A percentile compares a stretch with the other conserved stretches of the same genome.
Evolutionary conservation across 2,888 invertebrate species (phyloP).

Genomic region (Caenorhabditis imperialis): DNA sequence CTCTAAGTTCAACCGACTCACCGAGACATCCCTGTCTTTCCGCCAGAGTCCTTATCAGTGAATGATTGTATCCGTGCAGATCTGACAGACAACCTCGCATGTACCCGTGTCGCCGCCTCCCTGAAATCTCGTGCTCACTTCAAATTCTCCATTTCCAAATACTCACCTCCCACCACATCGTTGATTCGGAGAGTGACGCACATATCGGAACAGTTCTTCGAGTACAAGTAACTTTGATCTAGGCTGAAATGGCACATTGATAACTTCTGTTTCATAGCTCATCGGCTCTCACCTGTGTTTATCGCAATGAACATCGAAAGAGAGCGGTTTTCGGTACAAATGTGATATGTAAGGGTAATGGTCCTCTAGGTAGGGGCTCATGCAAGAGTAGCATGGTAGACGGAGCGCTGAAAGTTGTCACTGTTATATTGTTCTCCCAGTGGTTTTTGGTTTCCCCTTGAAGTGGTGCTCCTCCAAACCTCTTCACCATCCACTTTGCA

Average conservation of each 20-base stretch:
- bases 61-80: constrained; percentile 66
- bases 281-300: constrained; percentile 58
- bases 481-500: constrained; percentile 28
- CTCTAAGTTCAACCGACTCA: constrained; percentile 32
- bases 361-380: constrained; percentile 76
- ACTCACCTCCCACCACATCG: constrained; percentile 76
- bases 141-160: constrained; percentile 1
- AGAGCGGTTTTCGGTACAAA: constrained; percentile 73
- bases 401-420: constrained; percentile 65
- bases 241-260: constrained; percentile 61
- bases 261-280: background rate
- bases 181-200: constrained; percentile 76
- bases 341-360: constrained; percentile 74
- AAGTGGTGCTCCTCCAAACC: constrained; percentile 15
- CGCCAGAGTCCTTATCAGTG: constrained; percentile 53
- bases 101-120: constrained; percentile 73
- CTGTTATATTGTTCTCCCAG: background rate
- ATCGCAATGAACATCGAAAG: constrained; percentile 76
- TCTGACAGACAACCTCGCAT: constrained; percentile 77
- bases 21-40: constrained; percentile 62
- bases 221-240: constrained; percentile 68
- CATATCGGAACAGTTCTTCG: constrained; percentile 77
- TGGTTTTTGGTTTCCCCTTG: background rate
- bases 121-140: constrained; percentile 54
- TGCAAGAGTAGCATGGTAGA: constrained; percentile 77